Evolutionary conservation across 1,140 invertebrate species (phyloP).

Genomic region (Zophobas atratus): DNA sequence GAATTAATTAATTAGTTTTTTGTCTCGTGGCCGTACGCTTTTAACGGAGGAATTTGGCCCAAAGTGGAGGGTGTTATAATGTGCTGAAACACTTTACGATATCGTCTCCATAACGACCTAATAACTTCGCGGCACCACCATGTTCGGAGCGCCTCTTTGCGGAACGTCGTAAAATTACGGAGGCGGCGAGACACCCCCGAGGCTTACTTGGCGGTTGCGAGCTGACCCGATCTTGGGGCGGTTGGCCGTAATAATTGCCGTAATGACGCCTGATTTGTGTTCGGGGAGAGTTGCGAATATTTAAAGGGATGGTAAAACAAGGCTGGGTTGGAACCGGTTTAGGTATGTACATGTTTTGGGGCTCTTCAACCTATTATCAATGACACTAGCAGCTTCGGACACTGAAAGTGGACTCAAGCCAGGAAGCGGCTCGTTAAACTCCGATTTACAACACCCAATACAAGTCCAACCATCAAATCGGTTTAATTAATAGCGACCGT

Average conservation of each 20-base stretch:
- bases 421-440: background rate
- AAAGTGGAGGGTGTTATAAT: constrained; percentile 35
- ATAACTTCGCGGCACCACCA: constrained; percentile 35
- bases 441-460: background rate
- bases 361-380: no score
- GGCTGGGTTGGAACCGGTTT: no score
- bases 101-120: constrained; percentile 33
- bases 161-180: constrained; percentile 28
- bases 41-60: constrained; percentile 1
- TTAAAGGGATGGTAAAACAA: no score
- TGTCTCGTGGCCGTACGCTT: background rate
- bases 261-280: no score
- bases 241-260: no score
- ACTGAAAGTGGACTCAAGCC: background rate
- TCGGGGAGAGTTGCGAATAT: no score
- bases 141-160: constrained; percentile 24
- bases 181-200: background rate
- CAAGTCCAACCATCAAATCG: background rate
- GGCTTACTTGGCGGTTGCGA: no score
- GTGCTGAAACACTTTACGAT: constrained; percentile 46
- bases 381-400: no score
- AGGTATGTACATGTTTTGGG: no score
- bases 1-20: background rate
- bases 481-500: constrained; percentile 7
- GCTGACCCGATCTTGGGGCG: no score